Base-by-base conservation (phyloP, 2,113 vertebrate species). In the Anhinga anhinga region DNA sequence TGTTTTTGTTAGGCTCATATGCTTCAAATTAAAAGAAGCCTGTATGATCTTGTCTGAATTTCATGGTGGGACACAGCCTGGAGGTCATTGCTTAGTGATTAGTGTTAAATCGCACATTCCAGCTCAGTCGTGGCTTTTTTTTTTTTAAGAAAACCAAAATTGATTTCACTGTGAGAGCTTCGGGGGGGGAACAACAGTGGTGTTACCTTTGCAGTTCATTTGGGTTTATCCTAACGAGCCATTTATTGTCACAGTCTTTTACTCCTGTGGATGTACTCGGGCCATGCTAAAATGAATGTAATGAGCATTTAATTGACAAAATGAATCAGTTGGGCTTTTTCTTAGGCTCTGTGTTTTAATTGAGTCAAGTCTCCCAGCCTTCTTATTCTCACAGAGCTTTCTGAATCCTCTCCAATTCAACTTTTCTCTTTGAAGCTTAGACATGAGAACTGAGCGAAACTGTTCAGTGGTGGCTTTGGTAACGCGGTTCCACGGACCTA, bases 141-240 rank as follows among this genome's bases (percentile, higher is more conserved):
- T 82, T 49, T 20, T 16, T 62, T 22, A 32, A 42, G 89, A 26
- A 63, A 63, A 72, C 3, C 6, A 3, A 12, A 47, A 29, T 5
- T 76, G 7, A 27, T 77, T 76, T 86, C 12, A 14, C 29, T 42
- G 12, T 36, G 61, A 56, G 50, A 79, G 30, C 36, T 69, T 77
- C 22, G 59, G 25, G 44, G 17, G 5, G 3, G 44, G 36, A 67
- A 49, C 3, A 67, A 49, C 3, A 2, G 40, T 29, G 30, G 4
- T 0, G 0, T 49, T 50, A n/a, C 66, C 38, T 76, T 76, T 79
- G 32, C 32, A 20, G 15, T 72, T 88, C 1, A 0, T 70, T 61
- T 70, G 42, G 4, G 4, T 62, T 93, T 91, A 93, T 74, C 61
- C 23, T 66, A 10, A 47, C 7, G 6, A 85, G 42, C 32, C 3